These are phyloP conservation scores for Leptinotarsa juncta DNA, from an alignment of 2,888 invertebrate species.

Conservation along the genomic window DNA sequence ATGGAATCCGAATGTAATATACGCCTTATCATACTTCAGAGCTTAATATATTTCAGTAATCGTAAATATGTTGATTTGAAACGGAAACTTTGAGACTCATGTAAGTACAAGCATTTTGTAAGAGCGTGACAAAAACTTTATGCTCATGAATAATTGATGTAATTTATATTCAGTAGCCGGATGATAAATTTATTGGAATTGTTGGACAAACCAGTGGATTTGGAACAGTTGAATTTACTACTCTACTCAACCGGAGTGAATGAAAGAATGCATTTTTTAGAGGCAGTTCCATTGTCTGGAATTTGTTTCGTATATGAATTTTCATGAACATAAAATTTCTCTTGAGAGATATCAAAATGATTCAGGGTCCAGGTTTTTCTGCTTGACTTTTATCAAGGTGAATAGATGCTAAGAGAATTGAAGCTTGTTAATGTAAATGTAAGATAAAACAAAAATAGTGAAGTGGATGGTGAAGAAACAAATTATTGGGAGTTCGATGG, in stretches of 20 bases:
- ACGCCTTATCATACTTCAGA: neutral
- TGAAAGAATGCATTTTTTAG: neutral
- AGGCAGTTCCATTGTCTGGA: no score
- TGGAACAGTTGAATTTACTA: neutral
- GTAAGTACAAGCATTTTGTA: constrained; percentile 12
- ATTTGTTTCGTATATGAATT: no score
- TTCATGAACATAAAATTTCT: no score
- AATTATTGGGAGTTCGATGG: no score
- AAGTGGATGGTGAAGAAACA: no score
- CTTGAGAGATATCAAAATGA: no score
- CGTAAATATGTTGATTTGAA: constrained; percentile 2
- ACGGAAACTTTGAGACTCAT: neutral
- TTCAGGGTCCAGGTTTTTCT: no score
- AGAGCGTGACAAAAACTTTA: constrained; percentile 37
- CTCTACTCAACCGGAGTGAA: neutral
- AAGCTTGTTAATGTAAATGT: no score
- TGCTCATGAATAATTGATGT: constrained; percentile 40
- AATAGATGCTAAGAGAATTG: no score
- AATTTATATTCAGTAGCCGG: neutral
- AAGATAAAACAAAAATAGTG: no score
- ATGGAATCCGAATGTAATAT: no score
- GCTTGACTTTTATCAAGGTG: no score
- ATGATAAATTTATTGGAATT: constrained; percentile 5
- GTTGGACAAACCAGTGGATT: neutral
- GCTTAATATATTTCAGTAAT: neutral